These are phyloP conservation scores for Diachasma alloeum DNA, from an alignment of 1,140 invertebrate species.

Conservation along the genomic window DNA sequence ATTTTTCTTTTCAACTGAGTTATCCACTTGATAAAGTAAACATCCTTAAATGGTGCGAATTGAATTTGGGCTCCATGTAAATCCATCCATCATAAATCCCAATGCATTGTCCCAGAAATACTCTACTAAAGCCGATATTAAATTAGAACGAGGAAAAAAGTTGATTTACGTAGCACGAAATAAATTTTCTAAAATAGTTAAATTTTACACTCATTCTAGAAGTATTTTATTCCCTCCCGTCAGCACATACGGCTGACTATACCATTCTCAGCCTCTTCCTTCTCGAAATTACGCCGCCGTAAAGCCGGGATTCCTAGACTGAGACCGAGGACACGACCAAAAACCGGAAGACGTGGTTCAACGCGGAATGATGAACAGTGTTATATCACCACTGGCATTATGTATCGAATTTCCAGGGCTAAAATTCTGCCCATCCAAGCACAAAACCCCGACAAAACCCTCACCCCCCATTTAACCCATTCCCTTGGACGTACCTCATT, in stretches of 20 bases:
- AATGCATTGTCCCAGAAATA: too few species aligned
- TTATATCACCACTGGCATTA: background rate
- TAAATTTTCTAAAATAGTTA: background rate
- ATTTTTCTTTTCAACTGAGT: too few species aligned
- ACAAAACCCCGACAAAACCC: background rate
- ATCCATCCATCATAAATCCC: too few species aligned
- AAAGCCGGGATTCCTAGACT: constrained; percentile 24
- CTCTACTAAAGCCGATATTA: too few species aligned
- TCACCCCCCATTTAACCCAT: background rate
- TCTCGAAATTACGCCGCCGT: constrained; percentile 46
- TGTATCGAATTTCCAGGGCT: constrained; percentile 14
- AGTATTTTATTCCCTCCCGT: constrained; percentile 51
- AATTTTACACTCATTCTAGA: background rate
- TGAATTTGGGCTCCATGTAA: too few species aligned
- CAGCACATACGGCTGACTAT: constrained; percentile 38
- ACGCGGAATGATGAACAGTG: constrained; percentile 16
- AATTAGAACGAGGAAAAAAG: background rate
- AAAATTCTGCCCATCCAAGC: constrained; percentile 1
- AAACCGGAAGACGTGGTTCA: constrained; percentile 28
- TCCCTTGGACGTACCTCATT: background rate
- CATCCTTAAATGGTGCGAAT: too few species aligned
- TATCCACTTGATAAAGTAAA: too few species aligned
- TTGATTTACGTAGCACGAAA: background rate
- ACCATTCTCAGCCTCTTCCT: constrained; percentile 30
- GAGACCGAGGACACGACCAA: constrained; percentile 4